Evolutionary conservation across 35 echinoderm and acorn worm species (phyloP), one percentile per base, ranked within the genome.

Genomic region (Apostichopus parvimensis): DNA sequence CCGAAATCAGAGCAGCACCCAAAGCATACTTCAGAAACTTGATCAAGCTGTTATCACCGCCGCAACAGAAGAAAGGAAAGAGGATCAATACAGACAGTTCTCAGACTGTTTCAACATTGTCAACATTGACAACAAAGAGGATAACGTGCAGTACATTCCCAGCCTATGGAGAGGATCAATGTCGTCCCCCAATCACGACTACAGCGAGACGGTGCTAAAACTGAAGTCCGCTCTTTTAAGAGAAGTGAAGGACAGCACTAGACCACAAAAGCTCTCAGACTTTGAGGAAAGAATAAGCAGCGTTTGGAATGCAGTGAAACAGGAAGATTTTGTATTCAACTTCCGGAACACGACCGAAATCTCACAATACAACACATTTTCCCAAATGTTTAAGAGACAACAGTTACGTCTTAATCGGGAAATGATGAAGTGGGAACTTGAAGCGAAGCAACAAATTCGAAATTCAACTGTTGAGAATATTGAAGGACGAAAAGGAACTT

Each of bases 251-350:
- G 7, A 72, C 0, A 15, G 77, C 23, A 9, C 13, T 18, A 54
- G 68, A 14, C 12, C 18, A 17, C 76, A 79, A 45, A 77, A 55
- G 72, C 15, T 90, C 4, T 78, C 68, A 24, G 34, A 90, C 24
- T 93, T 93, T 57, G 79, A n/a, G 26, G 14, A 56, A 8, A 77
- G 81, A 53, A 10, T 93, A 4, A 28, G 18, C 2, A 80, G 61
- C 78, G 60, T 93, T 53, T 93, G 92, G 92, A 56, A 87, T 21
- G 92, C 92, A 9, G 77, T 93, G 5, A 73, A 77, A 20, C 20
- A 78, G 55, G 76, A 93, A 59, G 83, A 93, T 60, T 93, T 93
- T 64, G 83, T 93, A 9, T 93, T 93, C 25, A 93, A 76, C 22
- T 93, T 93, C 21, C 26, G 62, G 56, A 93, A 93, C 61, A 80